Conservation (phyloP, 2,797 vertebrate species). For the Aselliscus stoliczkanus region DNA sequence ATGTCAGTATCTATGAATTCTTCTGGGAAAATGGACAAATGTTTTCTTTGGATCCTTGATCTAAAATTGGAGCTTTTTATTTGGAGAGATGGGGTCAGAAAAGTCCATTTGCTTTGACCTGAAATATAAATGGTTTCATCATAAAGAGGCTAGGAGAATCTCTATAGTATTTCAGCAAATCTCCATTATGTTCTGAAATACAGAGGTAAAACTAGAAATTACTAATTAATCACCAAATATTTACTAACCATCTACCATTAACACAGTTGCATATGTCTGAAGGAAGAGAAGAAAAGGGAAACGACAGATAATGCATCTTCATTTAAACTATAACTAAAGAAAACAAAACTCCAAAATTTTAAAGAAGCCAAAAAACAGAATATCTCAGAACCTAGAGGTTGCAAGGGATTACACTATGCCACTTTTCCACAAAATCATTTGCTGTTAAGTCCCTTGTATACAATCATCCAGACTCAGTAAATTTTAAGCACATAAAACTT, state of each 20-base stretch:
- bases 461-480: not conserved
- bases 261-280: not conserved
- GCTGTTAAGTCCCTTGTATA: not conserved
- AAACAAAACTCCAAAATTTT: conserved; percentile 7
- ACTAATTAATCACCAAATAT: not conserved
- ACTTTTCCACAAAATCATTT: not conserved
- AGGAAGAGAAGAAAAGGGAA: not conserved
- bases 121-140: conserved; percentile 16
- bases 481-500: not conserved
- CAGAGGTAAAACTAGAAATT: not conserved
- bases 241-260: not conserved
- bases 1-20: not conserved
- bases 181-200: conserved; percentile 11
- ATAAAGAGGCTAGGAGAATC: not conserved
- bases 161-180: not conserved
- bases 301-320: not conserved
- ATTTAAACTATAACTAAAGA: not conserved
- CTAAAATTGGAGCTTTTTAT: not conserved
- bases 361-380: not conserved
- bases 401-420: not conserved
- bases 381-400: not conserved
- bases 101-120: not conserved
- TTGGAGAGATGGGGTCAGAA: not conserved
- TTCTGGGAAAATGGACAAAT: not conserved
- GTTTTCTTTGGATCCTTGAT: not conserved